These are phyloP conservation scores for Drosophila aldrichi DNA, from an alignment of 2,888 invertebrate genomes.

Conservation along the genomic window DNA sequence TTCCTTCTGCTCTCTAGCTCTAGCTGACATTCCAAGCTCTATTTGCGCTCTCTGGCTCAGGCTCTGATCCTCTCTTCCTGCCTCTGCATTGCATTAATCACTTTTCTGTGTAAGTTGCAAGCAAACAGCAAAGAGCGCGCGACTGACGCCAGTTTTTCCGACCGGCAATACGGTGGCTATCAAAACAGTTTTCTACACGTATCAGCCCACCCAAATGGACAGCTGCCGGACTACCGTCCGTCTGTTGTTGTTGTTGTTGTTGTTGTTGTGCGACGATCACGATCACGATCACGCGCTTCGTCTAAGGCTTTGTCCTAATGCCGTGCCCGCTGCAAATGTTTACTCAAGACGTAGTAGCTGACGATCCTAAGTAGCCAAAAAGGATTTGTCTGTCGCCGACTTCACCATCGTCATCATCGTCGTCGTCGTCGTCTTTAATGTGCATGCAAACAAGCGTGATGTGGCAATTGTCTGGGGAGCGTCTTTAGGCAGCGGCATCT, in stretches of 20 bases:
- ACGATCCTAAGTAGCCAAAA: slow-evolving; percentile 73
- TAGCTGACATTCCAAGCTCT: background rate
- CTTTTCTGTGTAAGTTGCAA: slow-evolving; percentile 61
- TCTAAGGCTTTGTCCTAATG: slow-evolving; percentile 66
- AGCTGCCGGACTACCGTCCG: slow-evolving; percentile 34
- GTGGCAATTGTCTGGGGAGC: slow-evolving; percentile 75
- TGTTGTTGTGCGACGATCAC: slow-evolving; percentile 65
- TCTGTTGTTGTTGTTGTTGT: slow-evolving; percentile 33
- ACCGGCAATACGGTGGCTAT: slow-evolving; percentile 68
- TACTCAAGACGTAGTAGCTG: slow-evolving; percentile 57
- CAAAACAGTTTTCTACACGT: slow-evolving; percentile 77
- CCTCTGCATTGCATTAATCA: slow-evolving; percentile 69
- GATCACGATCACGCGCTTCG: slow-evolving; percentile 77
- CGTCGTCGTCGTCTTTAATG: slow-evolving; percentile 69
- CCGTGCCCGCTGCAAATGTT: slow-evolving; percentile 70
- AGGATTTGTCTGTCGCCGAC: slow-evolving; percentile 72
- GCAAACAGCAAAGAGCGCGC: slow-evolving; percentile 45
- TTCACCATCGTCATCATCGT: slow-evolving; percentile 23
- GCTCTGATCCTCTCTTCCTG: background rate
- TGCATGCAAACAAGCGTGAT: slow-evolving; percentile 80
- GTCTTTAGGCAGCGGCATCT: slow-evolving; percentile 17
- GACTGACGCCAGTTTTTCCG: slow-evolving; percentile 65
- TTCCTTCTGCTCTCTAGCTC: background rate
- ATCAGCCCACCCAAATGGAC: slow-evolving; percentile 77
- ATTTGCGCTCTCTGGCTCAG: background rate